A percentile compares a stretch with the other conserved stretches of the same genome.
Conservation (phyloP, 2,888 invertebrate genomes). For the Uloborus plumipes region DNA sequence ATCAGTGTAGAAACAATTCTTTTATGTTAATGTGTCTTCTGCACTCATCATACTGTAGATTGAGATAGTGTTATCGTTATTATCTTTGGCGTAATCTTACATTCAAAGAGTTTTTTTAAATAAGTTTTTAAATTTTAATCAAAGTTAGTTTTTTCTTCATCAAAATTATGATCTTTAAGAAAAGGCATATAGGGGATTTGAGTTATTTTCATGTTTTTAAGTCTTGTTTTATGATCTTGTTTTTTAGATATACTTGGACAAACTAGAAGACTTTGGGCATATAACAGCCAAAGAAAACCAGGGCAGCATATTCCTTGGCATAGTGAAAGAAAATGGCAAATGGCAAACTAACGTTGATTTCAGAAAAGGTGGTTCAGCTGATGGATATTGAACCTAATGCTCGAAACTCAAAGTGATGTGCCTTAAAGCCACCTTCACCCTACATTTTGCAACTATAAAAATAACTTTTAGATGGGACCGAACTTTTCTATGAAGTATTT, state of each 20-base stretch:
- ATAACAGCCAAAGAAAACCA: conserved; percentile 19
- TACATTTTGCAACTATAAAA: no score
- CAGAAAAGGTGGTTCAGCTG: conserved; percentile 67
- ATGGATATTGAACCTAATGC: conserved; percentile 59
- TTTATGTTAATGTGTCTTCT: no score
- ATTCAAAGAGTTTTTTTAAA: no score
- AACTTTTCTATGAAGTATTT: no score
- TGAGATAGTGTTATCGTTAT: neutral
- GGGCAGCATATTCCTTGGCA: conserved; percentile 59
- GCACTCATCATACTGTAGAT: no score
- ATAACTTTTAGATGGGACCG: no score
- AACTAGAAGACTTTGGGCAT: conserved; percentile 44
- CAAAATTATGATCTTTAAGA: neutral
- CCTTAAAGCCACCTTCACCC: neutral
- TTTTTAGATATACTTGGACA: conserved; percentile 51
- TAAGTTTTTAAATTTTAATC: no score
- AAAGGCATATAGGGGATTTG: neutral
- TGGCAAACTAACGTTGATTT: conserved; percentile 67
- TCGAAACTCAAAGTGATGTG: neutral
- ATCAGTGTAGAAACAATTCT: no score
- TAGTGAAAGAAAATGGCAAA: conserved; percentile 42
- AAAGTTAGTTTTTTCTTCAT: neutral
- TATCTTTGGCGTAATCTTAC: no score
- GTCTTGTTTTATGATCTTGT: neutral
- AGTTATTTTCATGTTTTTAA: neutral